Conservation (phyloP, 2,797 vertebrate species). For the Phalloptychus januarius region DNA sequence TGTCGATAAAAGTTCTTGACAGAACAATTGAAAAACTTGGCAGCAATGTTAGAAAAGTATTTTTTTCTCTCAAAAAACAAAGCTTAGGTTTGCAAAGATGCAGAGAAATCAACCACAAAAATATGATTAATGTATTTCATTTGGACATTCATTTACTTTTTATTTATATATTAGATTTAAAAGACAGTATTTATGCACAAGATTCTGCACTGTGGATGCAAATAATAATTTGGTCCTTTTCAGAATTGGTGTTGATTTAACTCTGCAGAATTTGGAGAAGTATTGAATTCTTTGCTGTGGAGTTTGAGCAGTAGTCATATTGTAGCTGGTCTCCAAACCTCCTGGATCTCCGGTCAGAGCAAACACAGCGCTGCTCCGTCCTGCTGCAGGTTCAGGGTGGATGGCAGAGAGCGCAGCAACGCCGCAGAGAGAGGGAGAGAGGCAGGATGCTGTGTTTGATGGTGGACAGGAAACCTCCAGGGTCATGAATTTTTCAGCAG, state of each 20-base stretch:
- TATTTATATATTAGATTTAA: neutral
- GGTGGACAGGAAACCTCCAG: conserved; percentile 78
- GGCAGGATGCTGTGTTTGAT: conserved; percentile 77
- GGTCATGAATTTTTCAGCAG: conserved; percentile 88
- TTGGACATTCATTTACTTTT: neutral
- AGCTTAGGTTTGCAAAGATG: neutral
- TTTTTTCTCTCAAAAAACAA: neutral
- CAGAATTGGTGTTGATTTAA: no score
- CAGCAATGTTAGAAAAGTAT: neutral
- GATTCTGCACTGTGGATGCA: neutral
- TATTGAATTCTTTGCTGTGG: neutral
- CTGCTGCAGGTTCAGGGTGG: conserved; percentile 44
- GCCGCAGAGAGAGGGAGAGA: conserved; percentile 7
- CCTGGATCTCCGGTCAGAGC: neutral
- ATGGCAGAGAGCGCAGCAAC: conserved; percentile 15
- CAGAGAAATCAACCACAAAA: neutral
- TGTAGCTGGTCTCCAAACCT: neutral
- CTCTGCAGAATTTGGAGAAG: neutral
- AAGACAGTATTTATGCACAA: neutral
- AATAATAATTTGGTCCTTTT: no score
- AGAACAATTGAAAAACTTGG: neutral
- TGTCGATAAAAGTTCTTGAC: neutral
- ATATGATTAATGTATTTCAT: neutral
- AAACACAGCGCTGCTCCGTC: conserved; percentile 51
- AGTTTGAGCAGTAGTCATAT: neutral